Base-by-base conservation (phyloP, 2,888 invertebrate species). In the Pseudoips prasinana region DNA sequence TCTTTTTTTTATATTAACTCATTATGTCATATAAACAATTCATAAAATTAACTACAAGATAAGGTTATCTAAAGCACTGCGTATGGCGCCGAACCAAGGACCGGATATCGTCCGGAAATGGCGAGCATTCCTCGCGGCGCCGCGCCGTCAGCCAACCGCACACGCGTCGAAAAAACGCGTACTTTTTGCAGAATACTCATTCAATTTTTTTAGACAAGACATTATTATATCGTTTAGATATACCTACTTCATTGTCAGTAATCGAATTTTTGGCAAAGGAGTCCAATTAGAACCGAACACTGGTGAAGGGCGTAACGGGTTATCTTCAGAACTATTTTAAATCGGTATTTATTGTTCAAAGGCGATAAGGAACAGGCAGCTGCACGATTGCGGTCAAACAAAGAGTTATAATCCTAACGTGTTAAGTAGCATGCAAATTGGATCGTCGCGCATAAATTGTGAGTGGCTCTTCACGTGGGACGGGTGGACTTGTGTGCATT, bases 81-180 rank as follows among this genome's bases (percentile, higher is more conserved):
- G 60, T 56, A 60, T 61, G 71, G 79, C 71, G 70, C 60, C 73
- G 67, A 59, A 63, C 54, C 59, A 64, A 63, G 73, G 68, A 67
- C 81, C 88, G 88, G 88, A 88, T 77, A 83, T 75, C 73, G 78
- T 85, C 87, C 86, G 88, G 88, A 88, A 87, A 88, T 88, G 77
- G 82, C 82, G 60, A 53, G 73, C 86, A 88, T 88, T 79, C 88
- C 85, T 70, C 77, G 68, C 77, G 82, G 75, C 83, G 78, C 73
- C n/a, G n/a, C 44, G 51, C 46, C 52, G 74, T 50, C 61, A 57
- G 66, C 65, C 64, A 62, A 66, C 74, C 78, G 71, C 76, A 73
- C 61, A 67, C 64, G 73, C 63, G 59, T 65, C 73, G 67, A 75
- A 79, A 78, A 70, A 70, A 65, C 46, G 40, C 49, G 52, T 48